phyloP scores from a whole-genome alignment of 2,888 invertebrate species.

The Trileptium ribeirensis region DNA sequence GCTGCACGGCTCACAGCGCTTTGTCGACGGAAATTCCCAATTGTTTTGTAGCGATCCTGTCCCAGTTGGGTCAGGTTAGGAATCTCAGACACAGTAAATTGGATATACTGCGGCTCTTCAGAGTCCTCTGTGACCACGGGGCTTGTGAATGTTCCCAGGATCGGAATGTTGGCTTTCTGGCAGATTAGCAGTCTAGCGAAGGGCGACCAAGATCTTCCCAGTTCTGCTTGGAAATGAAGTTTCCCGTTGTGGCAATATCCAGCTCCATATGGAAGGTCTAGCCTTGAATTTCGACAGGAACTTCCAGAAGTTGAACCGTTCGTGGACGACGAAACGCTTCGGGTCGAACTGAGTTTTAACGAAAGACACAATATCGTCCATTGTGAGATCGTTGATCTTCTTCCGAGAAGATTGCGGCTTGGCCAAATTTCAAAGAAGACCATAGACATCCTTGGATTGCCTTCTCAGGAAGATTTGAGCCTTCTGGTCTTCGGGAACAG shows the following conservation, averaged over 20 bases:
- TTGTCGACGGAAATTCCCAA: neutral
- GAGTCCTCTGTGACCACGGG: too few species aligned
- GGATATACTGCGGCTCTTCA: conserved; percentile 3
- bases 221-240: conserved; percentile 6
- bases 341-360: conserved; percentile 28
- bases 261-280: conserved; percentile 20
- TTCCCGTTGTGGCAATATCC: conserved; percentile 21
- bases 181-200: too few species aligned
- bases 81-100: conserved; percentile 5
- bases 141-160: too few species aligned
- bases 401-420: neutral
- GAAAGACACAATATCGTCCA: neutral
- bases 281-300: conserved; percentile 16
- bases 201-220: conserved; percentile 16
- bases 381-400: conserved; percentile 11
- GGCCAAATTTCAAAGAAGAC: neutral
- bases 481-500: neutral
- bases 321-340: conserved; percentile 30
- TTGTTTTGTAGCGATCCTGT: neutral
- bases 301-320: conserved; percentile 32
- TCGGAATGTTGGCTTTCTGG: too few species aligned
- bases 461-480: conserved; percentile 9
- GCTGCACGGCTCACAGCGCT: too few species aligned
- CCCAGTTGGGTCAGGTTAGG: neutral
- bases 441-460: neutral